Evolutionary conservation across 2,113 vertebrate genomes (phyloP).

Genomic region (Lasiurus cinereus): DNA sequence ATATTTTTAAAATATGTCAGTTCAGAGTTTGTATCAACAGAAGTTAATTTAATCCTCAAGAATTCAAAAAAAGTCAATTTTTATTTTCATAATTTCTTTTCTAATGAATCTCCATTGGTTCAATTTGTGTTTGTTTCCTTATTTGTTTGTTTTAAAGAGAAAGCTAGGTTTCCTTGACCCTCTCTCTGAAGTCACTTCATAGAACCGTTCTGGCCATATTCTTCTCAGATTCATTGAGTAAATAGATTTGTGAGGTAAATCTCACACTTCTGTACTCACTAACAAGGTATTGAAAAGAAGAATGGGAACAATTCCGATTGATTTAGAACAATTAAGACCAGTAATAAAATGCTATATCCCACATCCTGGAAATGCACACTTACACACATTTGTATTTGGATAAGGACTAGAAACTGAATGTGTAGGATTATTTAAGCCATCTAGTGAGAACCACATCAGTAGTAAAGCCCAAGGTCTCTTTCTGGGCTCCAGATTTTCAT

Average conservation of each 20-base stretch:
- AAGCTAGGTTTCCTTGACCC: not conserved
- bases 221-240: not conserved
- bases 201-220: not conserved
- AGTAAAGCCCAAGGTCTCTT: no score
- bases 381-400: no score
- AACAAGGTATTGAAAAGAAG: no score
- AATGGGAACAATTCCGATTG: no score
- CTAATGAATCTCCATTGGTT: not conserved
- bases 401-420: no score
- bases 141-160: not conserved
- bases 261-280: no score
- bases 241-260: not conserved
- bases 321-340: no score
- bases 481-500: not conserved
- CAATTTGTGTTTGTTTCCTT: not conserved
- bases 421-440: no score
- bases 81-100: not conserved
- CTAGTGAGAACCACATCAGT: no score
- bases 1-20: not conserved
- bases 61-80: not conserved
- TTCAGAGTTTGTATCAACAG: not conserved
- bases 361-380: no score
- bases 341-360: no score
- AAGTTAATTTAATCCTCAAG: not conserved
- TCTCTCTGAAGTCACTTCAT: not conserved